phyloP scores from a whole-genome alignment of 2,113 vertebrate genomes.

The Grus americana region DNA sequence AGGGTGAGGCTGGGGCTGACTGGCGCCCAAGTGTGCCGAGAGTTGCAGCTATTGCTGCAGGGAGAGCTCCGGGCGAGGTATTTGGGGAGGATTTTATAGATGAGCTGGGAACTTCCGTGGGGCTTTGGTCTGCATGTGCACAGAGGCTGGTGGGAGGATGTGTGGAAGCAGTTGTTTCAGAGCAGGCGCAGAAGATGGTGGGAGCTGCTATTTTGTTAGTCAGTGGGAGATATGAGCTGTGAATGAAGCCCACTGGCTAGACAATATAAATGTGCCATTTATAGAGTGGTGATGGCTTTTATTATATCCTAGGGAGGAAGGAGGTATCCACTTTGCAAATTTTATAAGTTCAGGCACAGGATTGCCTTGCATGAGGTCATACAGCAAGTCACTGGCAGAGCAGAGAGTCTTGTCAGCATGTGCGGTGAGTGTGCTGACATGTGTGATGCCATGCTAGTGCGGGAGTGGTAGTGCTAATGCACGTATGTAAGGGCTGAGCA shows the following conservation, averaged over 20 bases:
- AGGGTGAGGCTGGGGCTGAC: background rate
- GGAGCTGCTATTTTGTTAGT: background rate
- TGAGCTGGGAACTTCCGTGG: background rate
- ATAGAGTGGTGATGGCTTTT: background rate
- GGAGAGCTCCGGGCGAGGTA: background rate
- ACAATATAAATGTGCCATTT: background rate
- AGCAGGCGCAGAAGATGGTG: background rate
- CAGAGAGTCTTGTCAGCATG: background rate
- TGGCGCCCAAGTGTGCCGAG: background rate
- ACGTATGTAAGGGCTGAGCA: rapidly evolving
- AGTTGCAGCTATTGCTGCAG: background rate
- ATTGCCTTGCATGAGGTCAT: background rate
- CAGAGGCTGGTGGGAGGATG: background rate
- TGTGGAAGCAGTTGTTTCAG: rapidly evolving
- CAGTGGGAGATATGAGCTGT: background rate
- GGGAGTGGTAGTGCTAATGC: rapidly evolving
- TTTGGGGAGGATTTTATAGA: background rate
- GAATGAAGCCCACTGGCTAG: background rate
- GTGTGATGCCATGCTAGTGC: rapidly evolving
- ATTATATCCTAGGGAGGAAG: background rate
- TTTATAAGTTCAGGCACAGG: too few species aligned
- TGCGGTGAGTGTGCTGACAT: background rate
- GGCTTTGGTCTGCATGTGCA: background rate
- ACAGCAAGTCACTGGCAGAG: background rate
- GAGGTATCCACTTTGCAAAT: background rate